A percentile compares a stretch with the other conserved stretches of the same genome.
phyloP scores from a whole-genome alignment of 1,140 invertebrate species.

The Myzus persicae region DNA sequence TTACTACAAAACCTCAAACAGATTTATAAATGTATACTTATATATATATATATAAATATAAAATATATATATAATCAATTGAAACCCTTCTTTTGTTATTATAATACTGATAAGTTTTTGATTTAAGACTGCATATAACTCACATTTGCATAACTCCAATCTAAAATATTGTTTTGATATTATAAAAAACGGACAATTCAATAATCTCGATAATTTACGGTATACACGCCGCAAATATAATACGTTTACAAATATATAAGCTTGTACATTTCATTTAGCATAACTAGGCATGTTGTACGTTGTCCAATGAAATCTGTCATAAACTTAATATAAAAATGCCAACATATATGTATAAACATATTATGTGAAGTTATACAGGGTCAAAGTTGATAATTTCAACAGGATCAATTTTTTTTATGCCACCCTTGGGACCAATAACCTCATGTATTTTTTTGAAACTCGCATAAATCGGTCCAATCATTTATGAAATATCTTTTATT shows the following conservation, averaged over 20 bases:
- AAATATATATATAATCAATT: not conserved
- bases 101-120: not conserved
- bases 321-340: slow-evolving; percentile 3
- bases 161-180: not conserved
- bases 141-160: not conserved
- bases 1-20: not conserved
- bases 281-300: not conserved
- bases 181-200: not conserved
- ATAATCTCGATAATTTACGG: not conserved
- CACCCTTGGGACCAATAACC: not conserved
- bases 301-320: slow-evolving; percentile 19
- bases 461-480: not conserved
- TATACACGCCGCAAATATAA: not conserved
- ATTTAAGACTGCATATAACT: not conserved
- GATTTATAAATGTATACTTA: not conserved
- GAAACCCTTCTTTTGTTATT: not conserved
- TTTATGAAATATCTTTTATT: slow-evolving; percentile 2
- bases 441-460: not conserved
- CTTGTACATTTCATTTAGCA: not conserved
- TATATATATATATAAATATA: too few species aligned
- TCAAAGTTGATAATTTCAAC: slow-evolving; percentile 7
- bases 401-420: not conserved
- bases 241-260: not conserved
- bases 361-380: too few species aligned
- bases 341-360: not conserved